These are phyloP conservation scores for Salminus brasiliensis DNA, from an alignment of 2,113 vertebrate genomes.

Conservation along the genomic window DNA sequence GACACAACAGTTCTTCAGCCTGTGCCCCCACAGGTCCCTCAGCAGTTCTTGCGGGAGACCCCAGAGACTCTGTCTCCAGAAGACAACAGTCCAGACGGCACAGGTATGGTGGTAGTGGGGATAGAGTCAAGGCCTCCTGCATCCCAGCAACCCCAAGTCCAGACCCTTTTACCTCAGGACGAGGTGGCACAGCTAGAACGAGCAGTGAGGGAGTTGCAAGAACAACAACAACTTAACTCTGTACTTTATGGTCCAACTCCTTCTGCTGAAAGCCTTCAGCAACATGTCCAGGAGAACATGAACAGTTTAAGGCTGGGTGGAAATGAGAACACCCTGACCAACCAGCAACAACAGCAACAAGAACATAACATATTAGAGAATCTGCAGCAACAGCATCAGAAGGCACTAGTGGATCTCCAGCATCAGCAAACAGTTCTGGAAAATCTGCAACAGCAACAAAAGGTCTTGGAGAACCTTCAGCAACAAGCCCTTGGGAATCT, in stretches of 20 bases:
- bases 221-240: conserved; percentile 78
- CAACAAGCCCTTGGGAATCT: conserved; percentile 51
- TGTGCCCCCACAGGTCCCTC: conserved; percentile 88
- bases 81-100: conserved; percentile 63
- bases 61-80: conserved; percentile 86
- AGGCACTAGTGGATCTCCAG: conserved; percentile 77
- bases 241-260: conserved; percentile 75
- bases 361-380: conserved; percentile 69
- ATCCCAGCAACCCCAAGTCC: conserved; percentile 80
- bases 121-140: conserved; percentile 81
- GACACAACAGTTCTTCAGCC: conserved; percentile 80
- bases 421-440: conserved; percentile 66
- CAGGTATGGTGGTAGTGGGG: conserved; percentile 68
- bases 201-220: conserved; percentile 91
- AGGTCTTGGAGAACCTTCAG: conserved; percentile 71
- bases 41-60: conserved; percentile 82
- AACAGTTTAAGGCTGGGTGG: conserved; percentile 85
- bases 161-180: conserved; percentile 82
- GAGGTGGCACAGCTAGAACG: conserved; percentile 89
- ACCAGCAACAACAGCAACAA: conserved; percentile 80
- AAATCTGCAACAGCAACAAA: conserved; percentile 65
- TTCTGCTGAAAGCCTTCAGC: conserved; percentile 75
- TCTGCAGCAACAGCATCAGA: conserved; percentile 81
- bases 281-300: conserved; percentile 82
- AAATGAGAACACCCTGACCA: conserved; percentile 79